Percentiles rank a stretch among this genome's conserved stretches.
Evolutionary conservation across 2,797 vertebrate species (phyloP).

Genomic region (Melopsittacus undulatus): DNA sequence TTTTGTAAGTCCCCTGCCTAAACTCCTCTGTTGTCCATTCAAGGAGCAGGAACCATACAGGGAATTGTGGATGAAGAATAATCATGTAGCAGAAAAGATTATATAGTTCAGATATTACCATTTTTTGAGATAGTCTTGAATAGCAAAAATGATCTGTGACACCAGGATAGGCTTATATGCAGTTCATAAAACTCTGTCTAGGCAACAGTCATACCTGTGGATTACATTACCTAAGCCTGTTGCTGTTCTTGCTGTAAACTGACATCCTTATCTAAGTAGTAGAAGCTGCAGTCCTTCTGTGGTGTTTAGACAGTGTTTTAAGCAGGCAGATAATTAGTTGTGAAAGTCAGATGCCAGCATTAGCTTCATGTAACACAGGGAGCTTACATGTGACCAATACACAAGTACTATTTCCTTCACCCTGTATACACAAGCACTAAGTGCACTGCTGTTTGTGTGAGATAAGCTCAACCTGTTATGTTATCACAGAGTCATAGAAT

Average conservation of each 20-base stretch:
- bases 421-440: neutral
- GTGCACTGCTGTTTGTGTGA: accelerated
- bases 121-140: neutral
- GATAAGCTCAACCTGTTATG: accelerated
- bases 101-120: neutral
- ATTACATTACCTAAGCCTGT: neutral
- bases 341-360: neutral
- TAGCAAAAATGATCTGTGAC: neutral
- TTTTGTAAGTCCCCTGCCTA: neutral
- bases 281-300: constrained; percentile 2
- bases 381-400: neutral
- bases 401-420: neutral
- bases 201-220: neutral
- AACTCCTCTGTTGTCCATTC: neutral
- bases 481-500: neutral
- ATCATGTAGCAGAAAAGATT: neutral
- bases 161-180: neutral
- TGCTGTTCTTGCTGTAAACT: constrained; percentile 21
- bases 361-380: neutral
- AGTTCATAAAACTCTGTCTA: neutral
- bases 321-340: neutral
- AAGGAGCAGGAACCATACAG: neutral
- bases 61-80: neutral
- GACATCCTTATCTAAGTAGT: constrained; percentile 5
- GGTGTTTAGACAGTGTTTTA: neutral